A percentile compares a stretch with the other conserved stretches of the same genome.
These are phyloP conservation scores for Meliscaeva auricollis DNA, from an alignment of 2,888 invertebrate species.

Conservation along the genomic window DNA sequence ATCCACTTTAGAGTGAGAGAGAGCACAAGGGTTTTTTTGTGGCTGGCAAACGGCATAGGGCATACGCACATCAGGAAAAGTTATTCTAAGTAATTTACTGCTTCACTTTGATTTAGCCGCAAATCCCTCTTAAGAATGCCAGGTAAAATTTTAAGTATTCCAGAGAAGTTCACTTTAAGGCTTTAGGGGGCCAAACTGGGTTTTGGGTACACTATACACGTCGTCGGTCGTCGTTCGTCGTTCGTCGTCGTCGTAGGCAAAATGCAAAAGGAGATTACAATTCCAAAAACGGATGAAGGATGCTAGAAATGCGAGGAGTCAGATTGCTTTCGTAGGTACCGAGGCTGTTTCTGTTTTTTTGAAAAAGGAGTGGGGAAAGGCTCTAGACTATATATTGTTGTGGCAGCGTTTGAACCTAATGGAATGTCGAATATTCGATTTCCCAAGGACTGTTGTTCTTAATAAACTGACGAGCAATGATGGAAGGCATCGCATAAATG, in stretches of 20 bases:
- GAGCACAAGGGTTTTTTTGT: slow-evolving; percentile 1
- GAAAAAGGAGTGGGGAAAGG: neutral
- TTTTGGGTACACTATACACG: slow-evolving; percentile 19
- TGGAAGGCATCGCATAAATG: neutral
- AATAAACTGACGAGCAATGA: slow-evolving; percentile 51
- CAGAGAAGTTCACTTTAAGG: slow-evolving; percentile 53
- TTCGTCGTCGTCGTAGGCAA: neutral
- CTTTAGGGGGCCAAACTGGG: slow-evolving; percentile 18
- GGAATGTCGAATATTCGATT: slow-evolving; percentile 62
- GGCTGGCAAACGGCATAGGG: neutral
- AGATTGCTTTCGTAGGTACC: neutral
- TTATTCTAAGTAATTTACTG: slow-evolving; percentile 60
- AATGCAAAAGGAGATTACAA: slow-evolving; percentile 61
- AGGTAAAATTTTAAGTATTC: slow-evolving; percentile 68
- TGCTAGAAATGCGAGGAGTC: slow-evolving; percentile 8
- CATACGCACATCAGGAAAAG: slow-evolving; percentile 39
- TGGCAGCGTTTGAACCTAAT: slow-evolving; percentile 28
- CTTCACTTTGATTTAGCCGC: slow-evolving; percentile 58
- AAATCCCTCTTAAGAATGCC: slow-evolving; percentile 62
- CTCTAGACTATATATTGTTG: neutral
- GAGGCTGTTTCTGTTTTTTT: neutral
- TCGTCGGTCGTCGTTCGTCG: slow-evolving; percentile 6
- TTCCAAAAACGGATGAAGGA: slow-evolving; percentile 51
- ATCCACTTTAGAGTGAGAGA: slow-evolving; percentile 1
- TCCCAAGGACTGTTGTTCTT: slow-evolving; percentile 35